Percentiles rank a stretch among this genome's conserved stretches.
phyloP scores from a whole-genome alignment of 2,797 vertebrate genomes.

The Hippopotamyrus pictus region DNA sequence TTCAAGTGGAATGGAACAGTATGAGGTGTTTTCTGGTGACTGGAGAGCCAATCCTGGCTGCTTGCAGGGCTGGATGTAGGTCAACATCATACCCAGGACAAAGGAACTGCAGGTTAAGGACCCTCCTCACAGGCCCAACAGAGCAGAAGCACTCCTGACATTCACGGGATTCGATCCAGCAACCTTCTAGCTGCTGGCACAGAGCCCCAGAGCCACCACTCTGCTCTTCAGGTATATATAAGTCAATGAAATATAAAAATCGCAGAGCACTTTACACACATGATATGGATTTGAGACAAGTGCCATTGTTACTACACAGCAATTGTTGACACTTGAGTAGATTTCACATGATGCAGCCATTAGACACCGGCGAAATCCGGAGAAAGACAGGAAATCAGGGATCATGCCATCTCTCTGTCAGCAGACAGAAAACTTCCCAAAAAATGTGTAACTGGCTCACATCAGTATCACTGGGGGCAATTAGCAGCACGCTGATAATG shows the following conservation, averaged over 20 bases:
- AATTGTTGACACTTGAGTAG: not conserved
- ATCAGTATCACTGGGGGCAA: constrained; percentile 99
- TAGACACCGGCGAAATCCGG: not conserved
- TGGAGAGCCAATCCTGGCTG: not conserved
- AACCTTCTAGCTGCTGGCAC: not conserved
- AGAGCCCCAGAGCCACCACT: not conserved
- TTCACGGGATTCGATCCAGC: not conserved
- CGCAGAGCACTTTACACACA: not conserved
- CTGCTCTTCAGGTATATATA: not conserved
- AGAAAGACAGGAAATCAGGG: constrained; percentile 41
- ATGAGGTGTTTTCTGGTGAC: not conserved
- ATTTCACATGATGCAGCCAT: constrained; percentile 34
- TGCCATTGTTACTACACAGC: not conserved
- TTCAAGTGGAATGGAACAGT: not conserved
- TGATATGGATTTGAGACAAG: not conserved
- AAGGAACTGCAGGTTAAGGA: not conserved
- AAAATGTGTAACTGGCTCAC: constrained; percentile 94
- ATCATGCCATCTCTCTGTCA: constrained; percentile 52
- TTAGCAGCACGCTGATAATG: constrained; percentile 98
- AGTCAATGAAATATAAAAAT: not conserved
- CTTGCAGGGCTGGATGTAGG: not conserved
- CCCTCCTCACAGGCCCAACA: not conserved
- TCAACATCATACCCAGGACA: not conserved
- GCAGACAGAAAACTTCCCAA: constrained; percentile 76
- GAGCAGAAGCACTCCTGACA: not conserved